phyloP scores from a whole-genome alignment of 2,113 vertebrate genomes.

The Arothron firmamentum region DNA sequence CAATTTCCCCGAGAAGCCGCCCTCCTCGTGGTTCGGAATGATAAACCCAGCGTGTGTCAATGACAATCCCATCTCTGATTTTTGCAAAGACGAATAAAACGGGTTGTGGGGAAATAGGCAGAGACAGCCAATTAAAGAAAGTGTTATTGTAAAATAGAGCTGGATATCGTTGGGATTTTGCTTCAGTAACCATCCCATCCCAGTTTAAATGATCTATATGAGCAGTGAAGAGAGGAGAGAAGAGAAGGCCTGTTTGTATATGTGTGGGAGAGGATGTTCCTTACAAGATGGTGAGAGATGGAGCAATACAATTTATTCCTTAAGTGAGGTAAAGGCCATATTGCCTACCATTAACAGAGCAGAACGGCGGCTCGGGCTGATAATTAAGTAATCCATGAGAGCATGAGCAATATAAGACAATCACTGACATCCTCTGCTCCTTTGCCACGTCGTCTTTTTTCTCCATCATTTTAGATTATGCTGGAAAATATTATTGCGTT shows the following conservation, averaged over 20 bases:
- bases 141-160: slow-evolving; percentile 66
- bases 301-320: slow-evolving; percentile 76
- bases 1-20: slow-evolving; percentile 62
- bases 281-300: slow-evolving; percentile 66
- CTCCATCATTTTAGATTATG: slow-evolving; percentile 68
- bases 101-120: slow-evolving; percentile 45
- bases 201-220: slow-evolving; percentile 69
- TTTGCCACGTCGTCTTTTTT: slow-evolving; percentile 50
- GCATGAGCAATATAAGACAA: slow-evolving; percentile 75
- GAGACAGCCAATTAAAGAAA: slow-evolving; percentile 72
- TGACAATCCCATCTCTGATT: slow-evolving; percentile 53
- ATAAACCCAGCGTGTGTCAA: slow-evolving; percentile 70
- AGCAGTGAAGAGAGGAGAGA: slow-evolving; percentile 60
- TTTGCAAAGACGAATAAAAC: slow-evolving; percentile 54
- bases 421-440: slow-evolving; percentile 69
- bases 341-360: slow-evolving; percentile 74
- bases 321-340: slow-evolving; percentile 74
- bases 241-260: slow-evolving; percentile 61
- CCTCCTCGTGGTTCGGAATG: slow-evolving; percentile 67
- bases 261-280: slow-evolving; percentile 60
- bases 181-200: slow-evolving; percentile 69
- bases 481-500: slow-evolving; percentile 69
- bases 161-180: slow-evolving; percentile 58
- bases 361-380: slow-evolving; percentile 69
- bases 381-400: slow-evolving; percentile 79